Base-by-base conservation (phyloP, 2,888 invertebrate genomes). In the Calameuta filiformis region DNA sequence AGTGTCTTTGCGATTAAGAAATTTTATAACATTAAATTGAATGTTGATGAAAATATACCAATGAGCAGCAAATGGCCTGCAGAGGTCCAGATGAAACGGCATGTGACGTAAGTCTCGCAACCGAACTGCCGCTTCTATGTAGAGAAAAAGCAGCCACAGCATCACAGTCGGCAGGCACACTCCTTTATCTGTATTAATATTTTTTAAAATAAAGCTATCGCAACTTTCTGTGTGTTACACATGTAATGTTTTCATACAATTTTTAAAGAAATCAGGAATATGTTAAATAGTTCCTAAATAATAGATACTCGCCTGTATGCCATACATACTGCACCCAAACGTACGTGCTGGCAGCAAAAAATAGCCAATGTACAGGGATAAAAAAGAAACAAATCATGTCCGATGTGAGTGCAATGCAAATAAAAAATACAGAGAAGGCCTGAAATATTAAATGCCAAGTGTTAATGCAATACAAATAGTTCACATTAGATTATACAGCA, bases 371-470 rank as follows among this genome's bases (percentile, higher is more conserved):
- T 87, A 98, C 96, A 85, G 99, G 99, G 94, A 99, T 98, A 93
- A 99, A 98, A 93, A 99, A 97, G 93, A 97, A 98, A 94, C 98
- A 99, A 93, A 99, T 96, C 95, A 99, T 96, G 93, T 99, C 99
- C 88, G 99, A 98, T 85, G 98, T 98, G 88, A 99, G 95, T 86
- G 98, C 98, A 92, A 99, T 97, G 93, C 98, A 98, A 91, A 99
- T 97, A 94, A 99, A 99, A 93, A 99, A 97, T 90, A 98, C 96
- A 89, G 98, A 98, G 93, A 99, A 99, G 92, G 98, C 98, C 98
- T 98, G 94, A 71, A 93, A 94, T 84, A 86, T 81, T 79, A 82
- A 81, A 80, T 79, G 69, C 1, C 35, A 75, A 73, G 68, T 81
- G 73, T 77, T 40, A 81, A 71, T 76, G 4, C 34, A 30, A 79